phyloP scores from a whole-genome alignment of 2,888 invertebrate species.

The Steinernema carpocapsae region DNA sequence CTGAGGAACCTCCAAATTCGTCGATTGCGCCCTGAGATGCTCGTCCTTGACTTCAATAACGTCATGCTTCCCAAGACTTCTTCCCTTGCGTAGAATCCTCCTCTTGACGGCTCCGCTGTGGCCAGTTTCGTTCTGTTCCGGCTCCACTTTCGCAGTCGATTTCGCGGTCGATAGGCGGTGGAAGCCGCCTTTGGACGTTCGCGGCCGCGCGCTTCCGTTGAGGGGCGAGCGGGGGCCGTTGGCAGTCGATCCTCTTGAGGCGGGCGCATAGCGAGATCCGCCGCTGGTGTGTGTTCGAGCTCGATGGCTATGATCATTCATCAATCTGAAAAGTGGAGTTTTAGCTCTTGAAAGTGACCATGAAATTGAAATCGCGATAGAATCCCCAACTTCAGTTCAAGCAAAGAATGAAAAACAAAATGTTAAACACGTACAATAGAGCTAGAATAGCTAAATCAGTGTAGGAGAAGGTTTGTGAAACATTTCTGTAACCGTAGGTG shows the following conservation, averaged over 20 bases:
- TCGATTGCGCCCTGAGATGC: not conserved
- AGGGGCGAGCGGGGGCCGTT: not conserved
- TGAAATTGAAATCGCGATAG: too few relatives aligned
- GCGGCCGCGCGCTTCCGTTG: not conserved
- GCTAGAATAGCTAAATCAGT: too few relatives aligned
- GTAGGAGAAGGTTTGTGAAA: too few relatives aligned
- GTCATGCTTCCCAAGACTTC: conserved; percentile 1
- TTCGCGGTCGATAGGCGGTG: not conserved
- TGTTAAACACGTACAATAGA: too few relatives aligned
- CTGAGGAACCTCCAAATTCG: not conserved
- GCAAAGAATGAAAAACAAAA: too few relatives aligned
- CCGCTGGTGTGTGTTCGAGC: conserved; percentile 22
- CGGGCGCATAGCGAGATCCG: not conserved
- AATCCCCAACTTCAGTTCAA: too few relatives aligned
- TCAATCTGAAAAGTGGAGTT: not conserved
- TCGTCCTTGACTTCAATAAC: not conserved
- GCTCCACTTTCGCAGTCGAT: not conserved
- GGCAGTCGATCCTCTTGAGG: not conserved
- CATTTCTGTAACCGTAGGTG: too few relatives aligned
- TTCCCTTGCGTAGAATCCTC: not conserved
- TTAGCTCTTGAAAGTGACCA: too few relatives aligned
- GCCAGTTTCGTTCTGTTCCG: not conserved
- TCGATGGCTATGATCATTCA: not conserved
- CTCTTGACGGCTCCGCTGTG: not conserved
- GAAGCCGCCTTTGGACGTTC: not conserved